A percentile compares a stretch with the other conserved stretches of the same genome.
These are phyloP conservation scores for Canis aureus DNA, from an alignment of 2,113 vertebrate species.

Conservation along the genomic window DNA sequence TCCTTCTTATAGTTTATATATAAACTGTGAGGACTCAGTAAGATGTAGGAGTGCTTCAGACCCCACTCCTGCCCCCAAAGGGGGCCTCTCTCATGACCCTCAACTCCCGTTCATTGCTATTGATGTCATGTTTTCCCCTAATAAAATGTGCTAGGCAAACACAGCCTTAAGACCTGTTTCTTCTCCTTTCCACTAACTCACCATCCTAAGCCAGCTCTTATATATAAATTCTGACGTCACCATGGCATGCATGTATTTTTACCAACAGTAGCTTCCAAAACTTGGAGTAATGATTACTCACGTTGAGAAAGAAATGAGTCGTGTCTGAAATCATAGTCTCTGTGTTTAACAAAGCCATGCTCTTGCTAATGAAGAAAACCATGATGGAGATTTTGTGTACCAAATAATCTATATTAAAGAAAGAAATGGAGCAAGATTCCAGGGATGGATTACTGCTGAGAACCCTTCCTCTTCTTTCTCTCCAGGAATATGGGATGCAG, in stretches of 20 bases:
- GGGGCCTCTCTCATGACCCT: neutral
- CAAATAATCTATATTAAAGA: neutral
- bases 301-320: slow-evolving; percentile 48
- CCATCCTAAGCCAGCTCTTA: neutral
- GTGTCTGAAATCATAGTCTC: neutral
- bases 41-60: neutral
- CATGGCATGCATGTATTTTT: neutral
- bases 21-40: neutral
- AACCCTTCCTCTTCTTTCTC: neutral
- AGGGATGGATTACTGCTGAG: neutral
- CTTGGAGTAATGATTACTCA: neutral
- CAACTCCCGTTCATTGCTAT: neutral
- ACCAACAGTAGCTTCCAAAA: slow-evolving; percentile 43
- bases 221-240: neutral
- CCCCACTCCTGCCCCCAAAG: neutral
- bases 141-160: neutral
- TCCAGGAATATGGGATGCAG: neutral
- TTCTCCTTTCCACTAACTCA: neutral
- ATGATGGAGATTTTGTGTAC: neutral
- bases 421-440: neutral
- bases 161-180: neutral
- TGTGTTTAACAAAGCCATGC: neutral
- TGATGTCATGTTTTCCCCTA: neutral
- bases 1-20: neutral
- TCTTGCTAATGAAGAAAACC: slow-evolving; percentile 32